These are phyloP conservation scores for Aethes cnicana DNA, from an alignment of 2,888 invertebrate species.

Conservation along the genomic window DNA sequence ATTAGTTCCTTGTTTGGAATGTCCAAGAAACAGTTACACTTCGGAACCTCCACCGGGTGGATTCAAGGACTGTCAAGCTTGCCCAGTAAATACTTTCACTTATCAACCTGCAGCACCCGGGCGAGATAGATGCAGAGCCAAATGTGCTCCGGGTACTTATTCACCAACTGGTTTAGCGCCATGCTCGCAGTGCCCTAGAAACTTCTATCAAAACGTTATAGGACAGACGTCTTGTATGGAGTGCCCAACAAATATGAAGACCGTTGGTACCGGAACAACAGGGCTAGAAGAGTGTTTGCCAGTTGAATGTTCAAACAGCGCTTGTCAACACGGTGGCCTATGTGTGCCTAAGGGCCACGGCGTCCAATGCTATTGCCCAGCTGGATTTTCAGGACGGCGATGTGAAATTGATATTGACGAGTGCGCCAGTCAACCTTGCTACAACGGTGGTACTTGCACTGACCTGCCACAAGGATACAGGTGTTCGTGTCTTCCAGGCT, in stretches of 20 bases:
- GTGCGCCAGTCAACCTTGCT: conserved; percentile 96
- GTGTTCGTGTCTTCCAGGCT: conserved; percentile 93
- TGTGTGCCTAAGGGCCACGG: conserved; percentile 95
- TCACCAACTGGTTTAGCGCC: conserved; percentile 96
- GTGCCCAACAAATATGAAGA: conserved; percentile 95
- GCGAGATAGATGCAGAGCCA: conserved; percentile 91
- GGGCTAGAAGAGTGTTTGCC: conserved; percentile 93
- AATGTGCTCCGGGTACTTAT: conserved; percentile 94
- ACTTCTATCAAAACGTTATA: conserved; percentile 93
- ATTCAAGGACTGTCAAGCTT: conserved; percentile 96
- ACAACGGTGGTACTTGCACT: conserved; percentile 94
- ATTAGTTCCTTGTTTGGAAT: conserved; percentile 95
- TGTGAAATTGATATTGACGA: conserved; percentile 98
- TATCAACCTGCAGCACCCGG: conserved; percentile 95
- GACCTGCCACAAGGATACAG: conserved; percentile 96
- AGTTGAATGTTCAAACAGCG: conserved; percentile 92
- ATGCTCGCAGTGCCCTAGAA: conserved; percentile 94
- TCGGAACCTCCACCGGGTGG: conserved; percentile 94
- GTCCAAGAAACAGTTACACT: conserved; percentile 95
- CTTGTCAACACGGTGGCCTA: conserved; percentile 95
- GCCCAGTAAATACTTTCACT: conserved; percentile 93
- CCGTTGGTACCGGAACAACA: conserved; percentile 89
- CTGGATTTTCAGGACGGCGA: conserved; percentile 95
- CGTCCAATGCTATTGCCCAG: conserved; percentile 95
- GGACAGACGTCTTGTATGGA: conserved; percentile 94